phyloP scores from a whole-genome alignment of 2,888 invertebrate species.

The Clistopyga incitator region DNA sequence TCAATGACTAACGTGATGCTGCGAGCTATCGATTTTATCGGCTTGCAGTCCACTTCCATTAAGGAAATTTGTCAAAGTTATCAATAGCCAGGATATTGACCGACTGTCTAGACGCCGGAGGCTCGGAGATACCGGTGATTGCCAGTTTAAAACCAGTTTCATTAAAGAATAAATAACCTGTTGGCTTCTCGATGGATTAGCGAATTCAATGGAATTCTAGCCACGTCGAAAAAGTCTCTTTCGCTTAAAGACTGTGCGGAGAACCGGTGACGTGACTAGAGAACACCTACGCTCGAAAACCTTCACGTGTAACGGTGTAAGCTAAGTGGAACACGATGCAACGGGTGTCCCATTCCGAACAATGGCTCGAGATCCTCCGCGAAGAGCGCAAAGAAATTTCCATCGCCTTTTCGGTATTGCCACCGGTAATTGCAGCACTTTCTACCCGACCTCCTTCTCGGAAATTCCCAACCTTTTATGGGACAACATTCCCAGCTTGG shows the following conservation, averaged over 20 bases:
- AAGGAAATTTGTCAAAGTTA: constrained; percentile 26
- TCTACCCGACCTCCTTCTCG: background rate
- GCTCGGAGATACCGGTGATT: background rate
- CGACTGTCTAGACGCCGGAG: constrained; percentile 24
- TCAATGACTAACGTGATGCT: background rate
- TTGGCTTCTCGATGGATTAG: constrained; percentile 2
- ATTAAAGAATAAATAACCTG: constrained; percentile 25
- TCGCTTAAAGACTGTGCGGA: background rate
- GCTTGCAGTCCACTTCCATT: background rate
- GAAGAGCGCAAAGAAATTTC: background rate
- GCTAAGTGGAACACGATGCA: constrained; percentile 55
- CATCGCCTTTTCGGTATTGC: background rate
- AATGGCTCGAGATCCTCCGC: constrained; percentile 4
- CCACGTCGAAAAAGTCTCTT: background rate
- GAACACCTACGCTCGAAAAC: background rate
- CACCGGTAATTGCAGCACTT: background rate
- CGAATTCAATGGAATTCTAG: background rate
- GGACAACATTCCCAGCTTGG: background rate
- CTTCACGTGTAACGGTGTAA: constrained; percentile 18
- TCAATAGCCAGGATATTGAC: constrained; percentile 13
- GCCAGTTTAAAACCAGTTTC: background rate
- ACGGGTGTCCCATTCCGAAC: constrained; percentile 49
- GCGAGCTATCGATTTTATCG: background rate
- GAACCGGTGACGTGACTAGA: background rate
- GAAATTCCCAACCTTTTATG: background rate